Evolutionary conservation across 2,113 vertebrate genomes (phyloP).

Genomic region (Symphodus melops): DNA sequence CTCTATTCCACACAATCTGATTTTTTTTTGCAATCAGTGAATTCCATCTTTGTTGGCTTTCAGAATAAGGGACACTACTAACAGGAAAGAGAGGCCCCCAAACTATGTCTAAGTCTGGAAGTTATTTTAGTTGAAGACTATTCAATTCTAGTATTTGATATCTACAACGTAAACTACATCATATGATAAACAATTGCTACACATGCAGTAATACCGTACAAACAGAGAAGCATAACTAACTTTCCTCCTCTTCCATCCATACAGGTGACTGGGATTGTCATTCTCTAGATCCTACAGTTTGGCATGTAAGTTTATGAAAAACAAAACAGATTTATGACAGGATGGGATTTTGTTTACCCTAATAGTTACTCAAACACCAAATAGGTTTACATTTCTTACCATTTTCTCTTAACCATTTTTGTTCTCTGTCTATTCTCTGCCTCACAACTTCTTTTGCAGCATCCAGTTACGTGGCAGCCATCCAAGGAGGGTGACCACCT

Average conservation of each 20-base stretch:
- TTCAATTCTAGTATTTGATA: background rate
- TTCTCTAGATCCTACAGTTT: constrained; percentile 95
- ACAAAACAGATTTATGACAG: background rate
- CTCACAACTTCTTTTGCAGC: constrained; percentile 77
- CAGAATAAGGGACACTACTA: too few species aligned
- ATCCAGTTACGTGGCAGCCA: constrained; percentile 98
- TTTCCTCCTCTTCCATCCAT: constrained; percentile 6
- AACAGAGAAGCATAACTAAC: background rate
- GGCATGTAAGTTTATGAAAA: constrained; percentile 89
- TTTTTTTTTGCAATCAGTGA: too few species aligned
- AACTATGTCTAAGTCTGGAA: background rate
- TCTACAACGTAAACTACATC: background rate
- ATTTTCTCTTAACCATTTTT: background rate
- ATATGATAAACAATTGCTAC: too few species aligned
- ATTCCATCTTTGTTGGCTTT: too few species aligned
- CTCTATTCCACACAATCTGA: too few species aligned
- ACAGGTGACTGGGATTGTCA: constrained; percentile 98
- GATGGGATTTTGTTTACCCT: background rate
- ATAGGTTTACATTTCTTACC: background rate
- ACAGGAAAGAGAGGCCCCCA: background rate
- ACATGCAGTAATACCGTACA: too few species aligned
- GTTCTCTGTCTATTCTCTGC: background rate
- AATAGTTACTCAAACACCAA: background rate
- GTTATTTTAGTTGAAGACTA: too few species aligned
- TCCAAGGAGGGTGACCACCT: constrained; percentile 98